phyloP scores from a whole-genome alignment of 2,888 invertebrate genomes.

The Serrognathus titanus region DNA sequence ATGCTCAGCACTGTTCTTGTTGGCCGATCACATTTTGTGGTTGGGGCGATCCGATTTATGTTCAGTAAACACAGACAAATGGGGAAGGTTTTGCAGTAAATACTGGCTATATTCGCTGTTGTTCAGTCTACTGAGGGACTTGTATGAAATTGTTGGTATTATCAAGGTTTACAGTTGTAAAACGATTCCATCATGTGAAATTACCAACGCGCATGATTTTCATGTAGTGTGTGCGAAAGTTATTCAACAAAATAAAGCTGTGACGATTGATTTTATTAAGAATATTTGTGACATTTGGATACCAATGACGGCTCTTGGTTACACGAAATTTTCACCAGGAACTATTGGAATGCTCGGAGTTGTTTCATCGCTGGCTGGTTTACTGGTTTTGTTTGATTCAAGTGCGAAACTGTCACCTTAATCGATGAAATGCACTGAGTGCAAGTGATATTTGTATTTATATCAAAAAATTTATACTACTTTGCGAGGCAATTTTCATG shows the following conservation, averaged over 20 bases:
- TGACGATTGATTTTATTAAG: conserved; percentile 79
- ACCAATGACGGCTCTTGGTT: conserved; percentile 77
- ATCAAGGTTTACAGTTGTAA: conserved; percentile 51
- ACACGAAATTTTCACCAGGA: conserved; percentile 73
- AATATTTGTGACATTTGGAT: conserved; percentile 85
- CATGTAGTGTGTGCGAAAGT: conserved; percentile 22
- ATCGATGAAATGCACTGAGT: background rate
- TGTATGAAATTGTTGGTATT: conserved; percentile 75
- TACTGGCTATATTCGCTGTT: conserved; percentile 84
- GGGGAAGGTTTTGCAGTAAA: conserved; percentile 70
- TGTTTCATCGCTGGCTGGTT: conserved; percentile 75
- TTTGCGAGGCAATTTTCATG: too few species aligned
- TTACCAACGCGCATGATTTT: background rate
- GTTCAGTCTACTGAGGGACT: conserved; percentile 75
- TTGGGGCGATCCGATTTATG: conserved; percentile 69
- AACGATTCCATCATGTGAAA: background rate
- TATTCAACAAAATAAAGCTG: conserved; percentile 55
- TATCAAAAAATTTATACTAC: too few species aligned
- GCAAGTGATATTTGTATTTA: too few species aligned
- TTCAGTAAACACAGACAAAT: conserved; percentile 68
- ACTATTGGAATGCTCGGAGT: conserved; percentile 75
- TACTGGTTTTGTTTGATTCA: conserved; percentile 74
- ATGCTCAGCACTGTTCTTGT: conserved; percentile 72
- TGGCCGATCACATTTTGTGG: conserved; percentile 87
- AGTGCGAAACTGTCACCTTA: conserved; percentile 65